Conservation (phyloP, 2,888 invertebrate genomes). For the Zeuzera pyrina region DNA sequence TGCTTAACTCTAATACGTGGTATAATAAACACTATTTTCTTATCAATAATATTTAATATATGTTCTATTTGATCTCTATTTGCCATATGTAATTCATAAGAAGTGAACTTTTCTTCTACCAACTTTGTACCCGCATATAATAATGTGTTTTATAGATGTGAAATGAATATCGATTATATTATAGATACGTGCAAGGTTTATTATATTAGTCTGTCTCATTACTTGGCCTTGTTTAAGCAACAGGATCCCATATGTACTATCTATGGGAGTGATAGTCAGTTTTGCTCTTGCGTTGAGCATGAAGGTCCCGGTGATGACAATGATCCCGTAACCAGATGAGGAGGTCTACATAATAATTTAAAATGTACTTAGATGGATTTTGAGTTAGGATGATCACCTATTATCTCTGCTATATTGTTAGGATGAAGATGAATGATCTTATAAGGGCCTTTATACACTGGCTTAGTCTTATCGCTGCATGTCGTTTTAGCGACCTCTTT, state of each 20-base stretch:
- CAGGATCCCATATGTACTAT: neutral
- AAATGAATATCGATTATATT: neutral
- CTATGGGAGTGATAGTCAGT: neutral
- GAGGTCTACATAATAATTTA: slow-evolving; percentile 3
- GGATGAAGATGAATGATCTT: slow-evolving; percentile 21
- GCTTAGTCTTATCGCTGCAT: slow-evolving; percentile 15
- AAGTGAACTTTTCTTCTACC: neutral
- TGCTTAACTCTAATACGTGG: neutral
- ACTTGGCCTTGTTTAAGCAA: neutral
- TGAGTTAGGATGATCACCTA: slow-evolving; percentile 12
- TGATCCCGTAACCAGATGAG: slow-evolving; percentile 1
- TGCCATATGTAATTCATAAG: neutral
- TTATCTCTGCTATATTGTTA: slow-evolving; percentile 19
- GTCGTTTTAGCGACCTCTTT: slow-evolving; percentile 23
- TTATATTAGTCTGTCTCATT: neutral
- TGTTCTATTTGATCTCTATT: neutral
- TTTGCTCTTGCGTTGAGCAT: neutral
- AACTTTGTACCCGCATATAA: neutral
- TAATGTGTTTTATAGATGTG: neutral
- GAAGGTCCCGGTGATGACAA: slow-evolving; percentile 1
- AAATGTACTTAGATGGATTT: slow-evolving; percentile 4
- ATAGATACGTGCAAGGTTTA: neutral
- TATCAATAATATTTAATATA: neutral
- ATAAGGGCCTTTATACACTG: slow-evolving; percentile 17
- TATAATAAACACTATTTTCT: neutral